A percentile compares a stretch with the other conserved stretches of the same genome.
phyloP scores from a whole-genome alignment of 2,888 invertebrate species.

The Cancer borealis region DNA sequence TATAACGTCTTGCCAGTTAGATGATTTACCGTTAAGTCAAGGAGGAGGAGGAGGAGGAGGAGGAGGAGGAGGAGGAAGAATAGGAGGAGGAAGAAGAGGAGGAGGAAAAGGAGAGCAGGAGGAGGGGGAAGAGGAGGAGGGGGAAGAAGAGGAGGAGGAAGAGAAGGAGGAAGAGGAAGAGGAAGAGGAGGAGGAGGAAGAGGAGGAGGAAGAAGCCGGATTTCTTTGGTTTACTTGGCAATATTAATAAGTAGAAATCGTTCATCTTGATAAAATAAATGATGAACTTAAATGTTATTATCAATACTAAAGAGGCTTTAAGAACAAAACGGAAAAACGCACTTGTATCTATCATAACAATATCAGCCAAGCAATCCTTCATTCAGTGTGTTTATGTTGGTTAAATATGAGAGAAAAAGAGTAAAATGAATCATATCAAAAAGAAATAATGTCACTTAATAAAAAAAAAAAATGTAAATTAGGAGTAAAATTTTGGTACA shows the following conservation, averaged over 20 bases:
- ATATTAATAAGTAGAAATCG: background rate
- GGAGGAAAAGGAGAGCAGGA: background rate
- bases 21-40: no score
- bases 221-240: background rate
- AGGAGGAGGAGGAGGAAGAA: no score
- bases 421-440: background rate
- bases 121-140: background rate
- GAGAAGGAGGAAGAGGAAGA: background rate
- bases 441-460: background rate
- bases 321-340: background rate
- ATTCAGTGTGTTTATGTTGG: background rate
- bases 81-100: background rate
- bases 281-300: background rate
- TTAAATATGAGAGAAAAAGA: background rate
- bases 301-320: background rate
- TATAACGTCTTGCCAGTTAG: no score
- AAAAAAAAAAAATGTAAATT: no score
- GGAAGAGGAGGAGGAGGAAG: slow-evolving; percentile 24
- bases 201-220: background rate
- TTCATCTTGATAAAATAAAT: background rate
- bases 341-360: background rate
- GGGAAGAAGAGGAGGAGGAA: background rate
- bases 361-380: background rate
- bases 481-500: background rate
- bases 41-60: no score